Percentiles rank a stretch among this genome's conserved stretches.
These are phyloP conservation scores for Chrysochloris asiatica DNA, from an alignment of 2,113 vertebrate genomes.

Conservation along the genomic window DNA sequence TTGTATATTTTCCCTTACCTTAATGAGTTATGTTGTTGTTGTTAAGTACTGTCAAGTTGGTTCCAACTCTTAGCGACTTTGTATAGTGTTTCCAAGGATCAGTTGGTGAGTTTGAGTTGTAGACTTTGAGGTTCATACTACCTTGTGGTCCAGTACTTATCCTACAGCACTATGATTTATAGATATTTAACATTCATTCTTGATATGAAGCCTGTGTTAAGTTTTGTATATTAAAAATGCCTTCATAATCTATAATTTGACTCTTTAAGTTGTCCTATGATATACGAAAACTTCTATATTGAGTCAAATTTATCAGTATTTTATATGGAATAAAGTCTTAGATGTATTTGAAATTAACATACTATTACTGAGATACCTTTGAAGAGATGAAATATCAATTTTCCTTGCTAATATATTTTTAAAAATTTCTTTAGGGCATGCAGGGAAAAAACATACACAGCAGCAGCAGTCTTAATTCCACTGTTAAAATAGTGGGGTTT, in stretches of 20 bases:
- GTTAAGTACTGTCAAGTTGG: too few species aligned
- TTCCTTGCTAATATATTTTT: neutral
- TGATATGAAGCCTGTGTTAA: slow-evolving; percentile 28
- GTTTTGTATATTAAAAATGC: slow-evolving; percentile 50
- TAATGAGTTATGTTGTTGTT: neutral
- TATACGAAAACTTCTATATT: neutral
- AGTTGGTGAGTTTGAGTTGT: too few species aligned
- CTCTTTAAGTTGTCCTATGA: neutral
- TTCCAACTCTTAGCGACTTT: too few species aligned
- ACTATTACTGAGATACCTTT: neutral
- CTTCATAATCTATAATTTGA: neutral
- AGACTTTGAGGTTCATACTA: too few species aligned
- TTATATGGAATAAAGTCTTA: neutral
- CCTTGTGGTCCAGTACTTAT: too few species aligned
- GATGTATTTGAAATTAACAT: slow-evolving; percentile 8
- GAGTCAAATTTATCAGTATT: neutral
- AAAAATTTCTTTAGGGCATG: neutral
- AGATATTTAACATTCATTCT: neutral
- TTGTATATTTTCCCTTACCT: neutral
- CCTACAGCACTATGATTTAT: neutral
- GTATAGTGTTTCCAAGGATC: too few species aligned
- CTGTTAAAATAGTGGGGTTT: slow-evolving; percentile 75
- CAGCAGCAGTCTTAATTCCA: slow-evolving; percentile 67
- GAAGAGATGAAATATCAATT: slow-evolving; percentile 26
- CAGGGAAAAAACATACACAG: neutral